Evolutionary conservation across 2,888 invertebrate genomes (phyloP), one percentile per base, ranked within the genome.

Genomic region (Chromoteleia sp.): DNA sequence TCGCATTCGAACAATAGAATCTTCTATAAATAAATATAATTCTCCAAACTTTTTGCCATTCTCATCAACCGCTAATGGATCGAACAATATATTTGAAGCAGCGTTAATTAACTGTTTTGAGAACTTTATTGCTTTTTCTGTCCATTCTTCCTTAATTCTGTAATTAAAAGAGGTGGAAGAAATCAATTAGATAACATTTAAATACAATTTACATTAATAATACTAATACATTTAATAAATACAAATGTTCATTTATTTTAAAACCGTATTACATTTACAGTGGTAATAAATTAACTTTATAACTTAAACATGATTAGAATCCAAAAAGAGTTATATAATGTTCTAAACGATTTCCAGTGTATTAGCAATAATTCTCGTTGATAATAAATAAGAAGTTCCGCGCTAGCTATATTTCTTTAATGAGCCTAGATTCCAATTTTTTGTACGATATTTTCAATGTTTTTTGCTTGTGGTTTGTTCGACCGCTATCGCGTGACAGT

Each of bases 31-130:
- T 1, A 90, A 75, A 81, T 88, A 90, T 0, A 91, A 43, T 68
- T 91, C 91, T 17, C 91, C 91, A 77, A 83, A 90, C 1, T 70
- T 80, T 73, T 76, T 86, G 5, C 75, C 86, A 63, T 78, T 30
- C 2, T 82, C 74, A 50, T 88, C 85, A 39, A 54, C 54, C 2
- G 79, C 84, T 43, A 85, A 30, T 33, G 81, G 79, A 56, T 90
- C 84, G 59, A 90, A 91, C 75, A 86, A 89, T 15, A 85, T 74
- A 58, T 73, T 78, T 2, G 56, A 73, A 0, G 91, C 85, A 2
- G 76, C 80, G 5, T 54, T 25, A 48, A 91, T 63, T 14, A 87
- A 77, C 19, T 88, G 82, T 70, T 79, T 89, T 0, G 84, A 83
- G 5, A 88, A 86, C 54, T 83, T 29, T 1, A 88, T 78, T 4